These are phyloP conservation scores for Calliopsis andreniformis DNA, from an alignment of 1,140 invertebrate genomes.

Conservation along the genomic window DNA sequence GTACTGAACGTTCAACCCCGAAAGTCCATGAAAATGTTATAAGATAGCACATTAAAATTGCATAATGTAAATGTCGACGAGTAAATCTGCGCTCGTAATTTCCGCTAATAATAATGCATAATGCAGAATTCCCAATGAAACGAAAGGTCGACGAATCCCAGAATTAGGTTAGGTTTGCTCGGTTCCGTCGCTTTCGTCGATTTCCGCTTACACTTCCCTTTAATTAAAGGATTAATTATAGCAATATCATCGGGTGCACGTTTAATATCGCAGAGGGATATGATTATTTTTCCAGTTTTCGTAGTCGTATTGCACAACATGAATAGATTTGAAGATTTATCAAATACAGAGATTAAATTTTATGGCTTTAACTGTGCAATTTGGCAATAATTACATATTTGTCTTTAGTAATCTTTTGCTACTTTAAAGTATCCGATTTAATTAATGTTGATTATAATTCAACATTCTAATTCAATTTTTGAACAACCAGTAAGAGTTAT, in stretches of 20 bases:
- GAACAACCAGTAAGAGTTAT: no score
- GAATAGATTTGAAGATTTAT: no score
- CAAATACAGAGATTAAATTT: no score
- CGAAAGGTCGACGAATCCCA: constrained; percentile 43
- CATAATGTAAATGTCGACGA: constrained; percentile 32
- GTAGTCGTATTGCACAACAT: no score
- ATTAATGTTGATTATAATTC: no score
- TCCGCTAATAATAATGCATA: constrained; percentile 64
- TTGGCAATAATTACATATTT: no score
- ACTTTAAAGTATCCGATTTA: no score
- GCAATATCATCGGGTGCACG: constrained; percentile 54
- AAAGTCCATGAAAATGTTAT: constrained; percentile 51
- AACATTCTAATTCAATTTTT: no score
- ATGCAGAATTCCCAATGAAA: constrained; percentile 39
- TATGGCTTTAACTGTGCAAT: no score
- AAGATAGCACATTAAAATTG: constrained; percentile 46
- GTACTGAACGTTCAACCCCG: constrained; percentile 8
- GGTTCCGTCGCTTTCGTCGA: constrained; percentile 52
- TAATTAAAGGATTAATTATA: constrained; percentile 73
- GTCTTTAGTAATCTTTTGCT: no score
- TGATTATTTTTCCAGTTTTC: constrained; percentile 34
- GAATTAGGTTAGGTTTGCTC: constrained; percentile 9
- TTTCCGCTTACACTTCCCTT: constrained; percentile 54
- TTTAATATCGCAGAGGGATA: constrained; percentile 53
- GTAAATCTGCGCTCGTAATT: constrained; percentile 50